These are phyloP conservation scores for Oryctes rhinoceros DNA, from an alignment of 1,140 invertebrate species.

Conservation along the genomic window DNA sequence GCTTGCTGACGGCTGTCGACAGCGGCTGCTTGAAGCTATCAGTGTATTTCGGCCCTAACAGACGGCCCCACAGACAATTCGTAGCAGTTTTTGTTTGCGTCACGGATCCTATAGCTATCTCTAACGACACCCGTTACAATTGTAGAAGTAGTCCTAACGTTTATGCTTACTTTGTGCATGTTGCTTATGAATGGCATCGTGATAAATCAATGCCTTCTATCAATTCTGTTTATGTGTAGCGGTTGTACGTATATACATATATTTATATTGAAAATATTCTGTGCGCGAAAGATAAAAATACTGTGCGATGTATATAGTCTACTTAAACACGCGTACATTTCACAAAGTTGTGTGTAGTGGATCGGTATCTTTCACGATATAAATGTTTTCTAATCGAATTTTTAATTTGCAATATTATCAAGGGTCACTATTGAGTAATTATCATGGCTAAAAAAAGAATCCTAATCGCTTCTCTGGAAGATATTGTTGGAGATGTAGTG, in stretches of 20 bases:
- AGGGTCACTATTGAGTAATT: conserved; percentile 34
- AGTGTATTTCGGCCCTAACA: too few species aligned
- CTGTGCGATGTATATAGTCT: not conserved
- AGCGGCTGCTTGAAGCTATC: too few species aligned
- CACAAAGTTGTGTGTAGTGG: conserved; percentile 7
- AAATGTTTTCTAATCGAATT: conserved; percentile 23
- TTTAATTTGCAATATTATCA: conserved; percentile 34
- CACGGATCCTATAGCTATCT: too few species aligned
- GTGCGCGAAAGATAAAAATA: not conserved
- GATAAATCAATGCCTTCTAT: not conserved
- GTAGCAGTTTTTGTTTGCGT: too few species aligned
- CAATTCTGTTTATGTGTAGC: not conserved
- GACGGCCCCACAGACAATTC: too few species aligned
- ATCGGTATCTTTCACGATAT: conserved; percentile 8
- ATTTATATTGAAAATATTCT: not conserved
- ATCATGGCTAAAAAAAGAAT: conserved; percentile 36
- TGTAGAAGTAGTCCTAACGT: too few species aligned
- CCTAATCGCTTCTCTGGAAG: conserved; percentile 16
- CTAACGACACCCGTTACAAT: too few species aligned
- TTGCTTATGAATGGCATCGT: not conserved
- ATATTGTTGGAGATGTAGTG: conserved; percentile 15
- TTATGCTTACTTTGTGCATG: too few species aligned
- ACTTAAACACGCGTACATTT: not conserved
- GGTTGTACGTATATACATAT: not conserved
- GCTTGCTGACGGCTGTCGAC: too few species aligned